These are phyloP conservation scores for Mercenaria mercenaria DNA, from an alignment of 1,140 invertebrate species.

Conservation along the genomic window DNA sequence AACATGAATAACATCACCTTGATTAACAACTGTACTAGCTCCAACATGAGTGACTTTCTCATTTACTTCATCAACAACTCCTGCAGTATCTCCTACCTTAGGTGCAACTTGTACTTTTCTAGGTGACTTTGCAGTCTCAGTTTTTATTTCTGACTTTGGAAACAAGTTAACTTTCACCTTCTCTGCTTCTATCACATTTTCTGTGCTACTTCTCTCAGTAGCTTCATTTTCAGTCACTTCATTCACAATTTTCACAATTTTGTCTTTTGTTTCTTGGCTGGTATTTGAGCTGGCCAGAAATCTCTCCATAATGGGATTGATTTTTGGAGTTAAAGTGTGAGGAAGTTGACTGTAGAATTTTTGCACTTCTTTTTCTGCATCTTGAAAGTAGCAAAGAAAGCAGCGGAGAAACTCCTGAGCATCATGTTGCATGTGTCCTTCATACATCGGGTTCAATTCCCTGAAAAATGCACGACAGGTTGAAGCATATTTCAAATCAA, in stretches of 20 bases:
- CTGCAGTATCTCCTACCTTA: slow-evolving; percentile 17
- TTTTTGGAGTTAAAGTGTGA: slow-evolving; percentile 46
- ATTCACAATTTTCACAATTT: slow-evolving; percentile 30
- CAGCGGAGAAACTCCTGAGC: slow-evolving; percentile 96
- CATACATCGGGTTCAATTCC: slow-evolving; percentile 95
- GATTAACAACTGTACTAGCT: background rate
- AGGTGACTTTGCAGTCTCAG: slow-evolving; percentile 4
- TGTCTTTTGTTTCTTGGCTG: slow-evolving; percentile 7
- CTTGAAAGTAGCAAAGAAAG: slow-evolving; percentile 93
- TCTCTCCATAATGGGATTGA: slow-evolving; percentile 64
- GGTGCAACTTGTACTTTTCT: background rate
- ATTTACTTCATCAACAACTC: slow-evolving; percentile 5
- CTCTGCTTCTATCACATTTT: background rate
- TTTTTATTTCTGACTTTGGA: slow-evolving; percentile 18
- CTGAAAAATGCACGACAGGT: slow-evolving; percentile 85
- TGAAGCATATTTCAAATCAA: background rate
- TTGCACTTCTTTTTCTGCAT: slow-evolving; percentile 90
- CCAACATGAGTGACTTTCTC: background rate
- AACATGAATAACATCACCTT: background rate
- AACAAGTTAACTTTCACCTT: slow-evolving; percentile 53
- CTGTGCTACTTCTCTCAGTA: no score
- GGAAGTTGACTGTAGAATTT: slow-evolving; percentile 62
- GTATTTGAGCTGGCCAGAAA: slow-evolving; percentile 61
- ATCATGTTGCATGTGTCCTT: slow-evolving; percentile 95
- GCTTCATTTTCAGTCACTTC: background rate